Evolutionary conservation across 1,140 invertebrate genomes (phyloP).

Genomic region (Lerema accius): DNA sequence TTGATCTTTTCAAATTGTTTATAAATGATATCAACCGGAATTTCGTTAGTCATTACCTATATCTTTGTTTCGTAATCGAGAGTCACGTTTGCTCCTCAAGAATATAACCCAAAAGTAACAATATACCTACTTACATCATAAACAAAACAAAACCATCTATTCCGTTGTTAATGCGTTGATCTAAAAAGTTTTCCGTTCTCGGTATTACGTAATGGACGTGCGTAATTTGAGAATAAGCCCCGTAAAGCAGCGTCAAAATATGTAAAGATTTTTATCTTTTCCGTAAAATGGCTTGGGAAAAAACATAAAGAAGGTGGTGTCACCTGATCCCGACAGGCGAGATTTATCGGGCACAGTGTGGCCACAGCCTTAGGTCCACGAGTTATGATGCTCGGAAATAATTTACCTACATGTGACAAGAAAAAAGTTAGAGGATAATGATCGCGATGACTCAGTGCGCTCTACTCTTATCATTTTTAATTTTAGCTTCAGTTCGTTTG

Average conservation of each 20-base stretch:
- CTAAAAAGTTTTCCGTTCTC: constrained; percentile 60
- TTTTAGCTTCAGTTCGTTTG: constrained; percentile 34
- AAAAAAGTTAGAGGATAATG: constrained; percentile 63
- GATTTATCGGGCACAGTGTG: constrained; percentile 77
- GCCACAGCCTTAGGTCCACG: constrained; percentile 73
- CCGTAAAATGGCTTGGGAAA: constrained; percentile 83
- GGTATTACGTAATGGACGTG: constrained; percentile 77
- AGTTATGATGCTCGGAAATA: constrained; percentile 75
- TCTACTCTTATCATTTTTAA: constrained; percentile 38
- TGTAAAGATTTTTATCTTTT: constrained; percentile 83
- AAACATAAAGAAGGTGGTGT: constrained; percentile 84
- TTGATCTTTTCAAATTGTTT: too few species aligned
- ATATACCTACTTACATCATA: constrained; percentile 1
- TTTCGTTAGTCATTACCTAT: too few species aligned
- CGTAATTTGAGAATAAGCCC: constrained; percentile 80
- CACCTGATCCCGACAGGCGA: constrained; percentile 80
- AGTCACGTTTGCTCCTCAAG: too few species aligned
- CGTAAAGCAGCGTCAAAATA: constrained; percentile 82
- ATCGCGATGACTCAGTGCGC: constrained; percentile 56
- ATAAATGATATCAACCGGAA: too few species aligned
- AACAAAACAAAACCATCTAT: constrained; percentile 13
- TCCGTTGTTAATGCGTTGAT: constrained; percentile 12
- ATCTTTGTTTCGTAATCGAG: too few species aligned
- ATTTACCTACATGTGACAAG: constrained; percentile 75
- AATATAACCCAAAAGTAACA: neutral